Evolutionary conservation across 2,797 vertebrate genomes (phyloP).

Genomic region (Calcarius lapponicus): DNA sequence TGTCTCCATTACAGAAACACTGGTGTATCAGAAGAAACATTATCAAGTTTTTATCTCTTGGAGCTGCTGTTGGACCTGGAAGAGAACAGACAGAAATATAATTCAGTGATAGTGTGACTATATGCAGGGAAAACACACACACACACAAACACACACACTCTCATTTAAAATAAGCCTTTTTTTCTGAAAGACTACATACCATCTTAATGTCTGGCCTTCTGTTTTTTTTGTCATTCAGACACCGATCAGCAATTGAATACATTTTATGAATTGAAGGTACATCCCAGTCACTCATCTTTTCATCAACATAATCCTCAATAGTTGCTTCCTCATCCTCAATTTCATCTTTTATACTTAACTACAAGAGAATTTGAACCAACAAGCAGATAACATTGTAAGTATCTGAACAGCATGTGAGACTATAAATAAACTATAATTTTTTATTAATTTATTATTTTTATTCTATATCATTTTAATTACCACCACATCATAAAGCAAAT

Average conservation of each 20-base stretch:
- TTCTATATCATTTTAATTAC: background rate
- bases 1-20: background rate
- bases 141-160: background rate
- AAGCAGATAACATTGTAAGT: background rate
- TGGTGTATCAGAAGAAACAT: background rate
- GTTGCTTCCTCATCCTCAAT: slow-evolving; percentile 93
- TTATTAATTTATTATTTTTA: background rate
- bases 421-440: background rate
- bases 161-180: background rate
- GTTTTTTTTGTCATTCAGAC: slow-evolving; percentile 88
- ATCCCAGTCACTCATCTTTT: slow-evolving; percentile 84
- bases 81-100: background rate
- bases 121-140: background rate
- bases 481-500: background rate
- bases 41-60: slow-evolving; percentile 53
- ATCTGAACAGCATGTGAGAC: background rate
- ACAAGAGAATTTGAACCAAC: slow-evolving; percentile 12
- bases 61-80: slow-evolving; percentile 76
- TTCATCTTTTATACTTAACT: slow-evolving; percentile 91
- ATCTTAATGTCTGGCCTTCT: slow-evolving; percentile 84
- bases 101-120: background rate
- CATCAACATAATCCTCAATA: slow-evolving; percentile 87
- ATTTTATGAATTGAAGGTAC: slow-evolving; percentile 78
- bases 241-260: slow-evolving; percentile 84
- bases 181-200: slow-evolving; percentile 73